Conservation (phyloP, 2,113 vertebrate genomes). For the Syrrhaptes paradoxus region DNA sequence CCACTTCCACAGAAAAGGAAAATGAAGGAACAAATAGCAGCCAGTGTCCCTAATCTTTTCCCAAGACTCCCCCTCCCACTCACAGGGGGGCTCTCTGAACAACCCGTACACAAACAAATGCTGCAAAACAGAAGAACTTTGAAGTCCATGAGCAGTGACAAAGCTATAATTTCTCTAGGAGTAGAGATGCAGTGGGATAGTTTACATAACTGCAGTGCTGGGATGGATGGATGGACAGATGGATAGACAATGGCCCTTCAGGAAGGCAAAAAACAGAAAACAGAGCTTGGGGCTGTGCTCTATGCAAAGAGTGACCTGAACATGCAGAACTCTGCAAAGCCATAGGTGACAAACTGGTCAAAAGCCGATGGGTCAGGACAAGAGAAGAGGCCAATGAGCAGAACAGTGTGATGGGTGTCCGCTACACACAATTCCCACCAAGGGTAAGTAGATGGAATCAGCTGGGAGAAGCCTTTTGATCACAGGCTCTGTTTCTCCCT, state of each 20-base stretch:
- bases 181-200: not conserved
- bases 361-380: not conserved
- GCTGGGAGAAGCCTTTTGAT: not conserved
- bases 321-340: not conserved
- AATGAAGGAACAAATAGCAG: not conserved
- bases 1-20: not conserved
- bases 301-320: not conserved
- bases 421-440: not conserved
- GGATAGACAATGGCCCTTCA: not conserved
- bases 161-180: not conserved
- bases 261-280: not conserved
- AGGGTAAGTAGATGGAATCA: not conserved
- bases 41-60: not conserved
- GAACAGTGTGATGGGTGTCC: not conserved
- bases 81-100: not conserved
- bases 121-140: not conserved
- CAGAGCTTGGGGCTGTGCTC: not conserved
- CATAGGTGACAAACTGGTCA: not conserved
- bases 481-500: not conserved
- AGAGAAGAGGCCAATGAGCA: not conserved
- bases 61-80: not conserved
- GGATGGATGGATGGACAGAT: not conserved
- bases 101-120: not conserved
- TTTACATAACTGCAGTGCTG: not conserved
- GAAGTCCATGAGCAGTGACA: not conserved